A percentile compares a stretch with the other conserved stretches of the same genome.
These are phyloP conservation scores for Helicolenus hilgendorfi DNA, from an alignment of 2,797 vertebrate species.

Conservation along the genomic window DNA sequence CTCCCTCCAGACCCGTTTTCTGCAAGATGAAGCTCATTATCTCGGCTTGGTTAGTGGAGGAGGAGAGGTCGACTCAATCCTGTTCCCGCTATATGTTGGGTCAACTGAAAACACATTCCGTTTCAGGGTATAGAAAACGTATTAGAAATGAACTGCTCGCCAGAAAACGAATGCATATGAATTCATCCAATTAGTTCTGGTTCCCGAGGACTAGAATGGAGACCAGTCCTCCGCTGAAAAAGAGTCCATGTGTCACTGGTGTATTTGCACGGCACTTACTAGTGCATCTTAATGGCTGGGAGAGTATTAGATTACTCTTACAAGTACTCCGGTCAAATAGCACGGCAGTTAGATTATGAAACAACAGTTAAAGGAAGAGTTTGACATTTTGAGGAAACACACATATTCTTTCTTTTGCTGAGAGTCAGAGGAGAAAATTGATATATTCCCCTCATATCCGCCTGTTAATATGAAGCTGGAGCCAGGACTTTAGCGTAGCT, in stretches of 20 bases:
- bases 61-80: conserved; percentile 45
- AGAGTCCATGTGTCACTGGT: not conserved
- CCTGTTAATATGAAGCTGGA: not conserved
- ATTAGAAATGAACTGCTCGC: not conserved
- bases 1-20: conserved; percentile 17
- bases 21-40: conserved; percentile 60
- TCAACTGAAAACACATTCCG: conserved; percentile 37
- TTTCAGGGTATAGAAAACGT: conserved; percentile 17
- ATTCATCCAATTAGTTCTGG: conserved; percentile 21
- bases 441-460: not conserved
- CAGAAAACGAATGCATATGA: conserved; percentile 5
- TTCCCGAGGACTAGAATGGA: not conserved
- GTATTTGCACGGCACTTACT: not conserved
- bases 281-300: not conserved
- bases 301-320: not conserved
- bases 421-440: not conserved
- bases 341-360: not conserved
- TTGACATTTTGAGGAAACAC: not conserved
- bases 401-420: not conserved
- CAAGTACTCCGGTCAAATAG: not conserved
- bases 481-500: not conserved
- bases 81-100: conserved; percentile 3
- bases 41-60: not conserved
- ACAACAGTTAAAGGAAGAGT: not conserved
- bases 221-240: not conserved